Percentiles rank a stretch among this genome's conserved stretches.
Conservation (phyloP, 2,113 vertebrate genomes). For the Perognathus longimembris region DNA sequence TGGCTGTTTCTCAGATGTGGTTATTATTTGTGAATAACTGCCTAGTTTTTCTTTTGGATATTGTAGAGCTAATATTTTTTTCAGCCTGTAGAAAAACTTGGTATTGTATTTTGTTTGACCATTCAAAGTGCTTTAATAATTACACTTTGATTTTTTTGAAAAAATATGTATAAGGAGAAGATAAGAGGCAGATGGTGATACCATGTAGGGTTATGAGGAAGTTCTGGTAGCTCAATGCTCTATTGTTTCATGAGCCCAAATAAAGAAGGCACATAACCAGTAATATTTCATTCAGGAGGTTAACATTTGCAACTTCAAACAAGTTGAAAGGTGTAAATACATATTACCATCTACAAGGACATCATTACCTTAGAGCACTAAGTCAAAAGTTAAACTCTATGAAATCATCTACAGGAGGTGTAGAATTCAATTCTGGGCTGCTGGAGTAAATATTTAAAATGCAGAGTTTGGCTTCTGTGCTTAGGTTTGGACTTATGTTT, state of each 20-base stretch:
- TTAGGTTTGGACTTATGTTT: constrained; percentile 6
- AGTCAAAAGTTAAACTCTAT: constrained; percentile 36
- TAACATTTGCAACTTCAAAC: background rate
- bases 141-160: background rate
- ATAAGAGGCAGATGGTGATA: background rate
- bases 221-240: background rate
- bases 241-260: background rate
- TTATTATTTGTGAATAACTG: constrained; percentile 32
- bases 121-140: constrained; percentile 32
- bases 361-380: background rate
- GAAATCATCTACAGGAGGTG: background rate
- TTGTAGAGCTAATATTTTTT: background rate
- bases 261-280: background rate
- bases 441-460: constrained; percentile 52
- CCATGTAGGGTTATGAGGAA: background rate
- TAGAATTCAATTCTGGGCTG: background rate
- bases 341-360: constrained; percentile 9
- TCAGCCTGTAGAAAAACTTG: constrained; percentile 1
- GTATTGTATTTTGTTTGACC: background rate
- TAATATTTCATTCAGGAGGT: constrained; percentile 19
- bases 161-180: background rate
- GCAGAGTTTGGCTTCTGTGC: background rate
- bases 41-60: background rate
- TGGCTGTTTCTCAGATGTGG: constrained; percentile 6
- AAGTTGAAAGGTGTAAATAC: background rate